These are phyloP conservation scores for Villa cingulata DNA, from an alignment of 2,888 invertebrate genomes.

Conservation along the genomic window DNA sequence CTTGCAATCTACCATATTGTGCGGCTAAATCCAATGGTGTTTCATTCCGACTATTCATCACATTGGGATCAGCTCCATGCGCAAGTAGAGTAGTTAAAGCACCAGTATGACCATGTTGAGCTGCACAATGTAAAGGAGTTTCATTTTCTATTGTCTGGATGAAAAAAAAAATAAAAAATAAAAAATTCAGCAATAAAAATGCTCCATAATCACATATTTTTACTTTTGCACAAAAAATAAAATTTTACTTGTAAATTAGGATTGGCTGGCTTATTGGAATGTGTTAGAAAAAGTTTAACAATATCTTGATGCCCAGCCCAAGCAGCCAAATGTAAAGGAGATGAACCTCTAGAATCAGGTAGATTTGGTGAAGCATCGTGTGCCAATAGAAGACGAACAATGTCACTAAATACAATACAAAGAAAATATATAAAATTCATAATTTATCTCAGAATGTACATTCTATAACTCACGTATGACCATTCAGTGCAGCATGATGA, in stretches of 20 bases:
- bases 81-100: constrained; percentile 72
- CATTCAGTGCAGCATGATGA: constrained; percentile 87
- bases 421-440: too few species aligned
- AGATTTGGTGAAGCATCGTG: constrained; percentile 75
- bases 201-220: too few species aligned
- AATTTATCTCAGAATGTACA: too few species aligned
- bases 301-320: constrained; percentile 89
- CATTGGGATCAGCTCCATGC: constrained; percentile 75
- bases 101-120: constrained; percentile 81
- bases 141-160: constrained; percentile 76
- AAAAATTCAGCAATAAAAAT: neutral
- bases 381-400: constrained; percentile 67
- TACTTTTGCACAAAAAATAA: too few species aligned
- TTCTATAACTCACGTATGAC: constrained; percentile 65
- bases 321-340: constrained; percentile 83
- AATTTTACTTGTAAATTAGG: constrained; percentile 72
- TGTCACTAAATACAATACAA: constrained; percentile 55
- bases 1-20: constrained; percentile 72
- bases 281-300: constrained; percentile 67
- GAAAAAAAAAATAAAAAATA: neutral
- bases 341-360: constrained; percentile 79
- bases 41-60: constrained; percentile 75
- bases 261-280: constrained; percentile 69
- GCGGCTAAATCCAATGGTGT: constrained; percentile 90
- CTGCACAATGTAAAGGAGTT: constrained; percentile 84